phyloP scores from a whole-genome alignment of 2,113 vertebrate species.

The Lasiurus cinereus region DNA sequence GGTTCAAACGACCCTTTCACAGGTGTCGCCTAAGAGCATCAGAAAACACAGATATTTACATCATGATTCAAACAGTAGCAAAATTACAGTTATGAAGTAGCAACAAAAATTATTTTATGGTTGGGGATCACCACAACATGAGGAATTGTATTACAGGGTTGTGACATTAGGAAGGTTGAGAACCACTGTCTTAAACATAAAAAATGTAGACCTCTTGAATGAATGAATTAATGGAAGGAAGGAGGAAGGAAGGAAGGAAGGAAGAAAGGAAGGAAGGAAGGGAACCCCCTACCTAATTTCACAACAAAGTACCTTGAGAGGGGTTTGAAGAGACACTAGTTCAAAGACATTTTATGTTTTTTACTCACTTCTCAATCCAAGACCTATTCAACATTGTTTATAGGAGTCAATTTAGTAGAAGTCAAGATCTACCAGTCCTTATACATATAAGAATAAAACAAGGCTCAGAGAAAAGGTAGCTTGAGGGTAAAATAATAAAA shows the following conservation, averaged over 20 bases:
- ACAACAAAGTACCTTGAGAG: background rate
- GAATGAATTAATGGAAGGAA: background rate
- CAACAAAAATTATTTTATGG: too few relatives aligned
- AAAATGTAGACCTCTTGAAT: background rate
- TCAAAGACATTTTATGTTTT: slow-evolving; percentile 16
- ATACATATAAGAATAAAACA: background rate
- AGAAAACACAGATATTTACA: too few relatives aligned
- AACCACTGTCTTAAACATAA: background rate
- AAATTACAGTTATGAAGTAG: too few relatives aligned
- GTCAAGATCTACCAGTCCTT: background rate
- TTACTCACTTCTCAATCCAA: background rate
- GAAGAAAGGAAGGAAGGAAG: background rate
- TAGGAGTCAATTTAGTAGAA: background rate
- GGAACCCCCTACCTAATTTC: background rate
- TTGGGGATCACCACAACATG: too few relatives aligned
- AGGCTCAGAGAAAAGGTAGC: background rate
- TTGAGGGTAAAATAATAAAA: background rate
- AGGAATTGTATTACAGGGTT: too few relatives aligned
- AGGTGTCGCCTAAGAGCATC: too few relatives aligned
- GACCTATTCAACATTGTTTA: background rate
- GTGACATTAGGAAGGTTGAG: too few relatives aligned
- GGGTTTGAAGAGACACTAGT: background rate
- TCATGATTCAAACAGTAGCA: too few relatives aligned
- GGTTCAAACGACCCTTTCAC: too few relatives aligned
- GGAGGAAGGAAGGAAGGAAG: background rate